These are phyloP conservation scores for Cheilosia urbana DNA, from an alignment of 2,888 invertebrate species.

Conservation along the genomic window DNA sequence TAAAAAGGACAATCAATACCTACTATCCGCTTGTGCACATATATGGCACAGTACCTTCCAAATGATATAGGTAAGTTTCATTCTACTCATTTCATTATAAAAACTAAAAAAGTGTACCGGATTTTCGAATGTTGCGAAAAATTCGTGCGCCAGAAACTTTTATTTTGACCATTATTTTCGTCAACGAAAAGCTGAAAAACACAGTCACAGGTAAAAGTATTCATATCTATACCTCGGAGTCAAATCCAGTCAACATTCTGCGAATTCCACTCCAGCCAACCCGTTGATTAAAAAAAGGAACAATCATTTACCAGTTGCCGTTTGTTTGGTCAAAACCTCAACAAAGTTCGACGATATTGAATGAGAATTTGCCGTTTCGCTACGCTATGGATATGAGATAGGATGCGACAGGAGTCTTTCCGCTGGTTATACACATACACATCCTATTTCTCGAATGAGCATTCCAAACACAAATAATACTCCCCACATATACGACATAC, in stretches of 20 bases:
- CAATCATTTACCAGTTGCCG: background rate
- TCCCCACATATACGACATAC: background rate
- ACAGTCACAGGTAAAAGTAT: background rate
- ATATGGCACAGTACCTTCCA: no score
- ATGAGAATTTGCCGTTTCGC: constrained; percentile 18
- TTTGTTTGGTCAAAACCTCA: background rate
- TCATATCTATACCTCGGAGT: background rate
- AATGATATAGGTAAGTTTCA: no score
- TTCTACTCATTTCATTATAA: no score
- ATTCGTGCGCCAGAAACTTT: no score
- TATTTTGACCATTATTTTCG: no score
- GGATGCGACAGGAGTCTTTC: constrained; percentile 7
- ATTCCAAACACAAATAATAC: constrained; percentile 27
- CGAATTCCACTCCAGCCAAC: constrained; percentile 8
- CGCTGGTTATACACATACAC: background rate
- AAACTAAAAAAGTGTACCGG: no score
- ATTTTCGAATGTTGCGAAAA: no score
- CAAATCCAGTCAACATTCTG: constrained; percentile 28
- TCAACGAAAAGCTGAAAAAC: no score
- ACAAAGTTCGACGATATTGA: constrained; percentile 13
- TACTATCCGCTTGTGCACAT: no score
- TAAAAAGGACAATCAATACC: no score
- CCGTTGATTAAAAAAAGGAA: background rate
- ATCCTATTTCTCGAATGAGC: background rate
- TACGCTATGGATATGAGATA: constrained; percentile 17